A percentile compares a stretch with the other conserved stretches of the same genome.
Evolutionary conservation across 2,888 invertebrate species (phyloP).

Genomic region (Tolmerus cingulatus): DNA sequence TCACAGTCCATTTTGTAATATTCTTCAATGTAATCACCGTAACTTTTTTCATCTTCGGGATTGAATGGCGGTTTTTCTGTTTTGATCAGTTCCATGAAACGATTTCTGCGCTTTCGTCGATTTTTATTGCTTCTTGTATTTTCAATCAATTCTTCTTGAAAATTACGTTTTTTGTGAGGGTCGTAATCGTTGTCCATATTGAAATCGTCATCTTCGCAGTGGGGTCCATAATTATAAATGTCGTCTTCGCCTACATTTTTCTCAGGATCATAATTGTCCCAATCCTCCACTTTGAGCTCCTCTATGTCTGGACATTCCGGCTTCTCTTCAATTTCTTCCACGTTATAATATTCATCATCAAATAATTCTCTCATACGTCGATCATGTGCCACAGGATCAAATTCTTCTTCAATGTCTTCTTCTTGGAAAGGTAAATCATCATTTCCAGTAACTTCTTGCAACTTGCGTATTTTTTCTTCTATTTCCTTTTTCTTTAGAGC

Average conservation of each 20-base stretch:
- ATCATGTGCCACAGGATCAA: constrained; percentile 90
- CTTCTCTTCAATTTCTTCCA: constrained; percentile 74
- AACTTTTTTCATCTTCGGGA: constrained; percentile 76
- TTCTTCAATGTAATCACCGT: constrained; percentile 90
- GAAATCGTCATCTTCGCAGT: constrained; percentile 84
- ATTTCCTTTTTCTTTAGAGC: constrained; percentile 90
- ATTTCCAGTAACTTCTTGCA: constrained; percentile 90
- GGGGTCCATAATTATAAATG: constrained; percentile 67
- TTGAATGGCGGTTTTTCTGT: constrained; percentile 85
- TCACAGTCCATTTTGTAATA: constrained; percentile 96
- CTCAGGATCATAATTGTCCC: constrained; percentile 65
- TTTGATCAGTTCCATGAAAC: constrained; percentile 76
- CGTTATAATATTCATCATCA: constrained; percentile 85
- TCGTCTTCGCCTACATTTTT: constrained; percentile 69
- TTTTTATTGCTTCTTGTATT: constrained; percentile 68
- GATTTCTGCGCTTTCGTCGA: constrained; percentile 74
- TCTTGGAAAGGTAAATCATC: constrained; percentile 68
- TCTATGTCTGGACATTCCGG: constrained; percentile 87
- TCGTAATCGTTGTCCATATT: constrained; percentile 92
- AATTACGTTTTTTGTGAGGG: constrained; percentile 65
- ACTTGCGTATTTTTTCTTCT: constrained; percentile 82
- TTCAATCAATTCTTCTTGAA: constrained; percentile 69
- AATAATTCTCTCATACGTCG: constrained; percentile 85
- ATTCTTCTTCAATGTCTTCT: constrained; percentile 86
- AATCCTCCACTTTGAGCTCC: constrained; percentile 61